Percentiles rank a stretch among this genome's conserved stretches.
Conservation (phyloP, 2,888 invertebrate genomes). For the Chymomyza procnemis region DNA sequence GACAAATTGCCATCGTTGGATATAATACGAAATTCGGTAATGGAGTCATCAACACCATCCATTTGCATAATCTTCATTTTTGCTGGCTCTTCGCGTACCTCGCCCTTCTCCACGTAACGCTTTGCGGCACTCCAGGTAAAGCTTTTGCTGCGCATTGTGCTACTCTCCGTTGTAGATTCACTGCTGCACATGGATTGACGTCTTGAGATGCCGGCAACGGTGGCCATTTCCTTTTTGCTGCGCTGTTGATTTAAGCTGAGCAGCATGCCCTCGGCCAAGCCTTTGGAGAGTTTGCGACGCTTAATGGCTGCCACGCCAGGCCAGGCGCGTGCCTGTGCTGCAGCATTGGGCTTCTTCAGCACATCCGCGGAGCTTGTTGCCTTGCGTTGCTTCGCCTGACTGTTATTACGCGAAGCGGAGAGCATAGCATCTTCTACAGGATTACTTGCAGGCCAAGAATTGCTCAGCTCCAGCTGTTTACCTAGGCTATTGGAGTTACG, state of each 20-base stretch:
- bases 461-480: constrained; percentile 64
- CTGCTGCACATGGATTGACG: constrained; percentile 74
- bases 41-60: constrained; percentile 85
- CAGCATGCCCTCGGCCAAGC: constrained; percentile 78
- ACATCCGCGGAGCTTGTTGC: constrained; percentile 28
- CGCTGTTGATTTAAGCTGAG: constrained; percentile 66
- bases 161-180: constrained; percentile 66
- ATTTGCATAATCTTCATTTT: constrained; percentile 82
- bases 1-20: constrained; percentile 78
- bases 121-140: constrained; percentile 78
- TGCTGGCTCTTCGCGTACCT: constrained; percentile 47
- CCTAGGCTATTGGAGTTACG: constrained; percentile 68
- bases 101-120: constrained; percentile 62
- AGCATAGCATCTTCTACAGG: constrained; percentile 76
- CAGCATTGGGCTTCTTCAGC: constrained; percentile 48
- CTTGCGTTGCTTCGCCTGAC: constrained; percentile 49
- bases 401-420: constrained; percentile 66
- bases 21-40: constrained; percentile 78
- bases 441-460: constrained; percentile 68
- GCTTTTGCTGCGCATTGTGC: constrained; percentile 61
- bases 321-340: constrained; percentile 54
- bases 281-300: constrained; percentile 82
- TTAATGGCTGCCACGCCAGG: constrained; percentile 80
- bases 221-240: constrained; percentile 58
- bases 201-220: constrained; percentile 55